Conservation (phyloP, 1,140 invertebrate genomes). For the Acromyrmex echinatior region DNA sequence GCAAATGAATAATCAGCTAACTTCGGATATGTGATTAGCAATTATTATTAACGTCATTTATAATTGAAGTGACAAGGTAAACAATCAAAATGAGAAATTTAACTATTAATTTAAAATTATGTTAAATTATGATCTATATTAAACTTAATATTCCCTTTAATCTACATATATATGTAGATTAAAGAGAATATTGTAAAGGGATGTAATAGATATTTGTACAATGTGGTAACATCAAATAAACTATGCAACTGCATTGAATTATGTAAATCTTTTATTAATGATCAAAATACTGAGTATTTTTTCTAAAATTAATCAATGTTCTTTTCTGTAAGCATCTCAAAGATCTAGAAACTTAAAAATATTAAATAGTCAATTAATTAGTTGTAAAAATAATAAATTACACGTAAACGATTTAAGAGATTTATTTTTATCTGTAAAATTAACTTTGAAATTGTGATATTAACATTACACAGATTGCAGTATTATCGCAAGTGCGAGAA, state of each 20-base stretch:
- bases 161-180: neutral
- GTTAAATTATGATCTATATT: neutral
- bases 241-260: neutral
- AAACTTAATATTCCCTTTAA: slow-evolving; percentile 9
- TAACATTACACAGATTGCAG: neutral
- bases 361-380: neutral
- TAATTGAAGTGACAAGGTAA: neutral
- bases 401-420: neutral
- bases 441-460: neutral
- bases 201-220: neutral
- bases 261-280: neutral
- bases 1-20: neutral
- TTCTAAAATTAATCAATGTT: neutral
- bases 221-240: neutral
- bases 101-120: slow-evolving; percentile 28
- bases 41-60: neutral
- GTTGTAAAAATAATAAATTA: neutral
- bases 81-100: slow-evolving; percentile 10
- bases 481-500: neutral
- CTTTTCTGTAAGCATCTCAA: neutral
- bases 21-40: neutral
- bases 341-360: neutral
- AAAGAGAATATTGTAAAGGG: neutral
- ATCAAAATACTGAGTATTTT: neutral
- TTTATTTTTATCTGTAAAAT: neutral